Conservation (phyloP, 2,113 vertebrate species). For the Halichoeres trimaculatus region DNA sequence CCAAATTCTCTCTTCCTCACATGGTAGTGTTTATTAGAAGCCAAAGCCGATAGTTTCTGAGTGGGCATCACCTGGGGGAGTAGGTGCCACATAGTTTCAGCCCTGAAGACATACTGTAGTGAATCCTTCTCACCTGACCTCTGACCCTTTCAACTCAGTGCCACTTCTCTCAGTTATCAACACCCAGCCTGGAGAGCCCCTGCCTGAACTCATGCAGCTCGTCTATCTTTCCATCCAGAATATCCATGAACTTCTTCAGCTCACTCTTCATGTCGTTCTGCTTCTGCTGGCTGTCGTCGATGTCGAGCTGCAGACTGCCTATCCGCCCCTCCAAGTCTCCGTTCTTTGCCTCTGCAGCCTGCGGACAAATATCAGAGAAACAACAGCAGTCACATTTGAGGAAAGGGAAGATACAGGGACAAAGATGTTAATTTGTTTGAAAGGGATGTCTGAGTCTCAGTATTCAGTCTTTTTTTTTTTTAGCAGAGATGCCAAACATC, state of each 20-base stretch:
- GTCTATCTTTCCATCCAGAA: constrained; percentile 95
- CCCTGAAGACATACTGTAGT: constrained; percentile 59
- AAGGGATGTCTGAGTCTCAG: not conserved
- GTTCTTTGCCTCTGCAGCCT: constrained; percentile 91
- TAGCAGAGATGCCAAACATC: not conserved
- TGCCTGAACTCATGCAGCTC: constrained; percentile 95
- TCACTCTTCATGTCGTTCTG: constrained; percentile 92
- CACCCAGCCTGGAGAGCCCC: constrained; percentile 92
- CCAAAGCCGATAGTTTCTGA: constrained; percentile 61
- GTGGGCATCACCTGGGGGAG: constrained; percentile 74
- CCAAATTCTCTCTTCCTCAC: constrained; percentile 39
- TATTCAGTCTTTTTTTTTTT: not conserved
- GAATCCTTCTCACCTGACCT: constrained; percentile 57
- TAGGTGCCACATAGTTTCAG: constrained; percentile 65
- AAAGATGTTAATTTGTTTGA: too few relatives aligned
- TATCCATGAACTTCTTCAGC: constrained; percentile 93
- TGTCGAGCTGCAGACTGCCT: constrained; percentile 85
- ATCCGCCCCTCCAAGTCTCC: constrained; percentile 90
- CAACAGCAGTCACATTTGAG: not conserved
- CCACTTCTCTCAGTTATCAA: constrained; percentile 86
- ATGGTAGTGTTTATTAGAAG: constrained; percentile 63
- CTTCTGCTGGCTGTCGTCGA: constrained; percentile 88
- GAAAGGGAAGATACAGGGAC: not conserved
- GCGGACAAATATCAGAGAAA: constrained; percentile 23
- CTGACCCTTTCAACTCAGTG: constrained; percentile 50